Conservation (phyloP, 2,797 vertebrate genomes). For the Macrochelys suwanniensis region DNA sequence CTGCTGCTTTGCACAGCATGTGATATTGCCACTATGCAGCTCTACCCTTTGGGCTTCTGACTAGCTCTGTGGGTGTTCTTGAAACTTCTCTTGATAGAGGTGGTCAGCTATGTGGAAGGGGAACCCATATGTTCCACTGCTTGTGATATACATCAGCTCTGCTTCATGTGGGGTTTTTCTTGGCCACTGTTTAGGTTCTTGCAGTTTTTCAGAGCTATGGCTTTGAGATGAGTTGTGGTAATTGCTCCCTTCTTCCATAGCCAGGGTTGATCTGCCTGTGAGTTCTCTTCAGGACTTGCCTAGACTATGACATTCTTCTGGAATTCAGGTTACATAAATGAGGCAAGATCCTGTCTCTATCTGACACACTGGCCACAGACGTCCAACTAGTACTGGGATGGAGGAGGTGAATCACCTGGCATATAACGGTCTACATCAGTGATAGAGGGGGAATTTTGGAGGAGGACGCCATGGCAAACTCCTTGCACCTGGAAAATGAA, state of each 20-base stretch:
- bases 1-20: background rate
- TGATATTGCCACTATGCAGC: background rate
- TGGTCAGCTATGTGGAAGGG: background rate
- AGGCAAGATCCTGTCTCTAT: background rate
- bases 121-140: background rate
- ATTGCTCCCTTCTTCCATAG: background rate
- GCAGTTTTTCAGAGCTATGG: background rate
- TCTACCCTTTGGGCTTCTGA: background rate
- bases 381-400: fast-evolving
- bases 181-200: background rate
- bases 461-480: background rate
- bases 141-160: background rate
- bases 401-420: background rate
- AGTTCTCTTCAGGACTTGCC: background rate
- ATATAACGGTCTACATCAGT: fast-evolving
- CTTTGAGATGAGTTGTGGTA: background rate
- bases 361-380: fast-evolving
- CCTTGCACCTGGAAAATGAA: background rate
- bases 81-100: background rate
- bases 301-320: background rate
- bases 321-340: background rate
- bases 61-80: background rate
- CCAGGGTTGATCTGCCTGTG: background rate
- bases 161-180: background rate
- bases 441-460: background rate